A percentile compares a stretch with the other conserved stretches of the same genome.
Conservation (phyloP, 2,888 invertebrate genomes). For the Melanargia galathea region DNA sequence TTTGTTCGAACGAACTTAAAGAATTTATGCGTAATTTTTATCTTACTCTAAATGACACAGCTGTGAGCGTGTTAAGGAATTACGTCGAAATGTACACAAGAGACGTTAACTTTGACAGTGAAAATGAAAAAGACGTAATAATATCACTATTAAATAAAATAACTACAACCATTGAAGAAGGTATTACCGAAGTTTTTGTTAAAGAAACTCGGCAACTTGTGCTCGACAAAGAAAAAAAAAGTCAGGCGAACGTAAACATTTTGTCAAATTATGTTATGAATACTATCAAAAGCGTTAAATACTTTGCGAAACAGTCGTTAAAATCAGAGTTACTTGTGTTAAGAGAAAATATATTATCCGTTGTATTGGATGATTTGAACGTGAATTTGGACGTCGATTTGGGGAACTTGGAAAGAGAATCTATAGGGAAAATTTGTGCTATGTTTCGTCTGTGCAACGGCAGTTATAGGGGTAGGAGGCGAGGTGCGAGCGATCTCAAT, state of each 20-base stretch:
- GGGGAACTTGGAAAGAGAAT: conserved; percentile 49
- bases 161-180: conserved; percentile 41
- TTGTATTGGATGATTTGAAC: conserved; percentile 54
- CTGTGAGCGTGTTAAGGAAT: conserved; percentile 53
- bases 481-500: conserved; percentile 19
- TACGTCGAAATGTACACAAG: conserved; percentile 63
- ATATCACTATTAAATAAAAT: conserved; percentile 45
- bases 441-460: conserved; percentile 59
- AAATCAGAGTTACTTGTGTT: conserved; percentile 42
- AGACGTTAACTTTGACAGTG: conserved; percentile 52
- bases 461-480: conserved; percentile 38
- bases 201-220: conserved; percentile 47
- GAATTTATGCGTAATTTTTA: conserved; percentile 55
- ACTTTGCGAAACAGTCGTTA: conserved; percentile 37
- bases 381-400: conserved; percentile 58
- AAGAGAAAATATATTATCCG: conserved; percentile 45
- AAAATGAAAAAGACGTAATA: conserved; percentile 47
- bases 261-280: conserved; percentile 49
- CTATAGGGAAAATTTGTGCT: conserved; percentile 50
- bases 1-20: conserved; percentile 60
- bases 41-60: conserved; percentile 54
- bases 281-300: conserved; percentile 44
- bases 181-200: conserved; percentile 47
- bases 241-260: conserved; percentile 47
- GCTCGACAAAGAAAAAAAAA: conserved; percentile 49